Conservation (phyloP, 2,113 vertebrate species). For the Carassius auratus region DNA sequence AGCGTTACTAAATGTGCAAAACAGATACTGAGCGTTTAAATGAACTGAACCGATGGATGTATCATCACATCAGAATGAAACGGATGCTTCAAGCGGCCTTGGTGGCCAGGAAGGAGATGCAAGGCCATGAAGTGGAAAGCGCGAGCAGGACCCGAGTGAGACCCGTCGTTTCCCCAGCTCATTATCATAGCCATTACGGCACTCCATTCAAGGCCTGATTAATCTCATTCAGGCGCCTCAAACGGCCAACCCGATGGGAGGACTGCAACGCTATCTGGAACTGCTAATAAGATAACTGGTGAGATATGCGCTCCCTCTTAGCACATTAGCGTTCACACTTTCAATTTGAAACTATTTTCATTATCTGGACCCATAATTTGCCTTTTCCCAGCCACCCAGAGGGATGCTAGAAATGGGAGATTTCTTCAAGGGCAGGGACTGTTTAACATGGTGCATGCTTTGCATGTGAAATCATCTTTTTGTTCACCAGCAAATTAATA, state of each 20-base stretch:
- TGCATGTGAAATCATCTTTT: slow-evolving; percentile 73
- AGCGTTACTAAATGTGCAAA: not conserved
- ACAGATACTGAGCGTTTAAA: not conserved
- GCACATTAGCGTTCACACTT: slow-evolving; percentile 77
- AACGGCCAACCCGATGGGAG: slow-evolving; percentile 71
- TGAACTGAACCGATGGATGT: not conserved
- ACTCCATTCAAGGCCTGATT: slow-evolving; percentile 73
- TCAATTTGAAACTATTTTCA: slow-evolving; percentile 81
- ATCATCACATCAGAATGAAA: slow-evolving; percentile 11
- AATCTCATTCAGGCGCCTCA: slow-evolving; percentile 73
- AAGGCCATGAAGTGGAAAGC: slow-evolving; percentile 62
- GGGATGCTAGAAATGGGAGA: slow-evolving; percentile 71
- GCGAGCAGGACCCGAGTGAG: slow-evolving; percentile 55
- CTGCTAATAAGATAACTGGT: slow-evolving; percentile 79
- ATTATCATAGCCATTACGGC: slow-evolving; percentile 72
- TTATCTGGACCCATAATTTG: slow-evolving; percentile 77
- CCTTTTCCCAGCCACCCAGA: slow-evolving; percentile 70
- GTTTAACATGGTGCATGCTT: slow-evolving; percentile 63
- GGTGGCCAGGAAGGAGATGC: slow-evolving; percentile 34
- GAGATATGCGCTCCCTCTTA: slow-evolving; percentile 74
- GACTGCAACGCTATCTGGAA: slow-evolving; percentile 71
- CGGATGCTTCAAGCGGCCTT: not conserved
- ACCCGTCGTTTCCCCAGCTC: slow-evolving; percentile 68
- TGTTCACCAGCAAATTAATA: slow-evolving; percentile 58
- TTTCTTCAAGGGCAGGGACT: slow-evolving; percentile 73